A percentile compares a stretch with the other conserved stretches of the same genome.
These are phyloP conservation scores for Drosophila prostipennis DNA, from an alignment of 2,888 invertebrate genomes.

Conservation along the genomic window DNA sequence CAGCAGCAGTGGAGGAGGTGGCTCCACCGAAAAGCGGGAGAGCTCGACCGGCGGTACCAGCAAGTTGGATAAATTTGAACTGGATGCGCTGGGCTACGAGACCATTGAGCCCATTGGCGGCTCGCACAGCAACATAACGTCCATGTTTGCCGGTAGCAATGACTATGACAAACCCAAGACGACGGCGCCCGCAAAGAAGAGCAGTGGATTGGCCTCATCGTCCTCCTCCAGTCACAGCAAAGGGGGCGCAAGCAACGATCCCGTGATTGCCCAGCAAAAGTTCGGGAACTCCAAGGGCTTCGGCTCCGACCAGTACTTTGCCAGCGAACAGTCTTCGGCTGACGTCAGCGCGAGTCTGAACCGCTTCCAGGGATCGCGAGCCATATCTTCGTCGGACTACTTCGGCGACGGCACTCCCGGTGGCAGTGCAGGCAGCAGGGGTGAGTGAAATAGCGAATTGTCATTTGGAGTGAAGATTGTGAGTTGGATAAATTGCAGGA, in stretches of 20 bases:
- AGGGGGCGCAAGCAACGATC: slow-evolving; percentile 57
- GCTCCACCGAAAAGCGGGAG: slow-evolving; percentile 53
- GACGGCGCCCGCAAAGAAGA: slow-evolving; percentile 19
- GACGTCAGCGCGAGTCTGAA: slow-evolving; percentile 84
- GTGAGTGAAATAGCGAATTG: slow-evolving; percentile 25
- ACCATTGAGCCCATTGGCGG: slow-evolving; percentile 83
- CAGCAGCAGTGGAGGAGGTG: slow-evolving; percentile 22
- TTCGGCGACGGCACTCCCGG: slow-evolving; percentile 88
- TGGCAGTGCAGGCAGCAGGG: slow-evolving; percentile 36
- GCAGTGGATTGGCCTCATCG: slow-evolving; percentile 9
- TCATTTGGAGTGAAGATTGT: neutral
- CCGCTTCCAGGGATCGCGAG: slow-evolving; percentile 96
- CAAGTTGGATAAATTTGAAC: slow-evolving; percentile 80
- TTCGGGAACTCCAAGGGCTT: slow-evolving; percentile 99
- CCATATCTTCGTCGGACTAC: slow-evolving; percentile 98
- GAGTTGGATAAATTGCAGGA: slow-evolving; percentile 21
- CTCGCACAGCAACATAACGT: slow-evolving; percentile 81
- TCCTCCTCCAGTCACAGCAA: slow-evolving; percentile 45
- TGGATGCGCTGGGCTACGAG: slow-evolving; percentile 83
- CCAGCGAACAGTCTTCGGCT: slow-evolving; percentile 86
- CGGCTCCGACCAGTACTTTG: slow-evolving; percentile 98
- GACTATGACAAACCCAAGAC: slow-evolving; percentile 56
- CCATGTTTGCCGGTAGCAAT: slow-evolving; percentile 81
- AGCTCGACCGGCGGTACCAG: slow-evolving; percentile 43
- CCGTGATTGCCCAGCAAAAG: slow-evolving; percentile 92